Evolutionary conservation across 2,113 vertebrate species (phyloP).

Genomic region (Hiodon tergisus): DNA sequence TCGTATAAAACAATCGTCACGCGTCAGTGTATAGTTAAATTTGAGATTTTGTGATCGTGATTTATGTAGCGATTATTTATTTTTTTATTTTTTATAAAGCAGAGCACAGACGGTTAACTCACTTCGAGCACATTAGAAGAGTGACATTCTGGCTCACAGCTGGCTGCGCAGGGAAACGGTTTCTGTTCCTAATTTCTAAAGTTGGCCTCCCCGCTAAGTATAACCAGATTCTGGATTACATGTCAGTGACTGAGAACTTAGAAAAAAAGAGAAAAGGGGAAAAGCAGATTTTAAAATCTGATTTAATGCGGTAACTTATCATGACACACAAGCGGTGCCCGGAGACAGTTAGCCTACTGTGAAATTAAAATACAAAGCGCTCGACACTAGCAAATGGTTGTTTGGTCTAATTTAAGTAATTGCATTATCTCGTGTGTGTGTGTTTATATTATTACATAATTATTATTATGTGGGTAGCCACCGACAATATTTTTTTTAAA

Average conservation of each 20-base stretch:
- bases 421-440: no score
- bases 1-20: no score
- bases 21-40: no score
- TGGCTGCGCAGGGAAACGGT: neutral
- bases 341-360: neutral
- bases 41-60: no score
- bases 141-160: neutral
- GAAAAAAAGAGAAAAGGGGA: neutral
- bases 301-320: neutral
- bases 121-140: neutral
- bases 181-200: constrained; percentile 2
- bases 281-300: neutral
- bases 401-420: no score
- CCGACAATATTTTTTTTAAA: no score
- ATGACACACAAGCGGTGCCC: neutral
- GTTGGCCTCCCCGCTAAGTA: constrained; percentile 4
- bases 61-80: no score
- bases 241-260: no score
- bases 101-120: neutral
- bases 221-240: constrained; percentile 1
- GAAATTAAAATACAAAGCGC: no score
- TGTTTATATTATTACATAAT: no score
- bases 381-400: no score
- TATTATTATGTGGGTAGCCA: no score
- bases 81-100: neutral